A percentile compares a stretch with the other conserved stretches of the same genome.
phyloP scores from a whole-genome alignment of 1,140 invertebrate species.

The Teleopsis dalmanni region DNA sequence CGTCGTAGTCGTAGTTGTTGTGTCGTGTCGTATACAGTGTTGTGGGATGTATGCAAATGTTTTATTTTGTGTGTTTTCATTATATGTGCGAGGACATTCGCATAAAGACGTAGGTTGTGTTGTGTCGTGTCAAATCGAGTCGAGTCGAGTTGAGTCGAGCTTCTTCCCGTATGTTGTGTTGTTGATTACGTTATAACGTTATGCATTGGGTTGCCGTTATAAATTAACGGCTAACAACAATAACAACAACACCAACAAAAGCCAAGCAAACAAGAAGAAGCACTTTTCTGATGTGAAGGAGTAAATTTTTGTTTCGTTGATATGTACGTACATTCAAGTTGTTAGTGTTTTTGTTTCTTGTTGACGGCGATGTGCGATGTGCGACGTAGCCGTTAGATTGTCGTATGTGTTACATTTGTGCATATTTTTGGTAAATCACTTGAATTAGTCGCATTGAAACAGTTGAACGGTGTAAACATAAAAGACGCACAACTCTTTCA shows the following conservation, averaged over 20 bases:
- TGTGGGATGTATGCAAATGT: conserved; percentile 34
- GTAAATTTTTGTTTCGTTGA: conserved; percentile 19
- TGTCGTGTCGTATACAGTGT: neutral
- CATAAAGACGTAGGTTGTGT: neutral
- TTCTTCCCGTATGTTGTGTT: conserved; percentile 4
- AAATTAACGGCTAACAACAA: too few relatives aligned
- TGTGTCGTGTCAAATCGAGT: too few relatives aligned
- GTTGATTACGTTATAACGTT: too few relatives aligned
- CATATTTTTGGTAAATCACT: conserved; percentile 27
- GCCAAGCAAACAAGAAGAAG: too few relatives aligned
- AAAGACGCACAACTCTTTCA: conserved; percentile 17
- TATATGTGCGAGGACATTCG: conserved; percentile 29
- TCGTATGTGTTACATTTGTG: conserved; percentile 18
- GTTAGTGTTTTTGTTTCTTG: neutral
- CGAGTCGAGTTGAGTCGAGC: too few relatives aligned
- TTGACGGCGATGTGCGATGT: conserved; percentile 12
- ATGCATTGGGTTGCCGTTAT: too few relatives aligned
- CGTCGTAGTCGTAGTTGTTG: too few relatives aligned
- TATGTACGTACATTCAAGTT: conserved; percentile 17
- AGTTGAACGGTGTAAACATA: conserved; percentile 44
- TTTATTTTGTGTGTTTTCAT: conserved; percentile 22
- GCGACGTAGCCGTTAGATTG: conserved; percentile 7
- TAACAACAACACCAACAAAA: too few relatives aligned
- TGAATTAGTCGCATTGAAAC: conserved; percentile 45
- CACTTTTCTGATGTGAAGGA: too few relatives aligned